Evolutionary conservation across 2,113 vertebrate species (phyloP).

Genomic region (Lasiurus borealis): DNA sequence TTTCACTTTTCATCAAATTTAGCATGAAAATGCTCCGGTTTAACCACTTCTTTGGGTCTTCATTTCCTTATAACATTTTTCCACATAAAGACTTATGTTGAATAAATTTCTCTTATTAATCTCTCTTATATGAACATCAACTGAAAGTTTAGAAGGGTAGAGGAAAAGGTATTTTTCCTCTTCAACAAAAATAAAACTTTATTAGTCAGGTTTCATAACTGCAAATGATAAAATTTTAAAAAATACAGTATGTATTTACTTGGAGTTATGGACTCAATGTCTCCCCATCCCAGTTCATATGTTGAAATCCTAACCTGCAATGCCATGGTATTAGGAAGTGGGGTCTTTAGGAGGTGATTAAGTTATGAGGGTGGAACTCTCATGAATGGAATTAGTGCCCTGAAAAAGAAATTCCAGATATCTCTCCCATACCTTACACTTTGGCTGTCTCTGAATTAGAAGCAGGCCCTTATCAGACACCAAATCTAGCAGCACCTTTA

Average conservation of each 20-base stretch:
- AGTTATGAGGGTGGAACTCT: not conserved
- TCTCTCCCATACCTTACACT: not conserved
- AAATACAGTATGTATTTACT: not conserved
- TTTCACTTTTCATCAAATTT: not conserved
- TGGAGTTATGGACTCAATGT: not conserved
- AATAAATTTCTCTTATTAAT: not conserved
- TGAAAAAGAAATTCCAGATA: not conserved
- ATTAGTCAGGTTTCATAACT: constrained; percentile 5
- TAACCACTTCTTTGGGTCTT: too few relatives aligned
- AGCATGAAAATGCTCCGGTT: not conserved
- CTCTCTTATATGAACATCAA: not conserved
- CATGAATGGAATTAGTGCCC: not conserved
- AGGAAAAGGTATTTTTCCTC: not conserved
- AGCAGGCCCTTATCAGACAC: not conserved
- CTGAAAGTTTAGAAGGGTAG: not conserved
- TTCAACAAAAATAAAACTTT: not conserved
- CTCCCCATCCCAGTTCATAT: not conserved
- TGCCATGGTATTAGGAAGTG: not conserved
- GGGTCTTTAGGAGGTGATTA: not conserved
- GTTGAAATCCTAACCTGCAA: not conserved
- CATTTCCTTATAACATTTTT: not conserved
- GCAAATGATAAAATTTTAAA: not conserved
- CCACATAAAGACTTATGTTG: not conserved
- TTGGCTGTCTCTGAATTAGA: not conserved
- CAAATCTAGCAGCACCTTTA: not conserved